Conservation (phyloP, 2,888 invertebrate genomes). For the Campoplex nolae region DNA sequence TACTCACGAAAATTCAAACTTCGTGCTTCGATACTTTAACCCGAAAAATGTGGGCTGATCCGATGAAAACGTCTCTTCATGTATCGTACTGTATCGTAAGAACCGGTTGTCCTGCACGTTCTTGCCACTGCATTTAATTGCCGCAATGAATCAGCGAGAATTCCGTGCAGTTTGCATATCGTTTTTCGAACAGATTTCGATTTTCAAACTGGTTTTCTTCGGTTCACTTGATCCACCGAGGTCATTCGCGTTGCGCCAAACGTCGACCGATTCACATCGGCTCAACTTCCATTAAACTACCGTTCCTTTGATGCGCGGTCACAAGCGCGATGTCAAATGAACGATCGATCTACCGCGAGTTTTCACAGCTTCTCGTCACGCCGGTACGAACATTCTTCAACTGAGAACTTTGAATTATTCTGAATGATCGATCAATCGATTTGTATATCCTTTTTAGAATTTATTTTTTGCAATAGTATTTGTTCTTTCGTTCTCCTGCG, state of each 20-base stretch:
- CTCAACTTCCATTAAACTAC: slow-evolving; percentile 49
- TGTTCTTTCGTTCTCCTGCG: not conserved
- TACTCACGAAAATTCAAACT: not conserved
- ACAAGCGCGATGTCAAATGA: slow-evolving; percentile 25
- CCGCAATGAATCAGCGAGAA: slow-evolving; percentile 8
- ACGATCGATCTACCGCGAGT: not conserved
- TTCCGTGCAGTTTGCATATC: slow-evolving; percentile 46
- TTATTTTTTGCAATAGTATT: not conserved
- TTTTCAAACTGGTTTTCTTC: not conserved
- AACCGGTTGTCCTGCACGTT: slow-evolving; percentile 17
- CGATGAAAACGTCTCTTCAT: not conserved
- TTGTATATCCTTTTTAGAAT: not conserved
- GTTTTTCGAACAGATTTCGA: not conserved
- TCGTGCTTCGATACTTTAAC: not conserved
- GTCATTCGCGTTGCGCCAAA: slow-evolving; percentile 32
- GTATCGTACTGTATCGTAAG: not conserved
- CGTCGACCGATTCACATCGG: slow-evolving; percentile 43
- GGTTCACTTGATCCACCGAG: slow-evolving; percentile 31
- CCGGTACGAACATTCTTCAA: slow-evolving; percentile 45
- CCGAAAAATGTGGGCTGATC: not conserved
- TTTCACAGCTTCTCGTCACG: slow-evolving; percentile 40
- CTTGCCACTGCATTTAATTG: slow-evolving; percentile 1
- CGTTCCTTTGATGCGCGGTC: slow-evolving; percentile 41
- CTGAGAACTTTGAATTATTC: slow-evolving; percentile 18
- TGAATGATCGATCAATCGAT: not conserved